Percentiles rank a stretch among this genome's conserved stretches.
Evolutionary conservation across 1,140 invertebrate genomes (phyloP).

Genomic region (Matsumurasca onukii): DNA sequence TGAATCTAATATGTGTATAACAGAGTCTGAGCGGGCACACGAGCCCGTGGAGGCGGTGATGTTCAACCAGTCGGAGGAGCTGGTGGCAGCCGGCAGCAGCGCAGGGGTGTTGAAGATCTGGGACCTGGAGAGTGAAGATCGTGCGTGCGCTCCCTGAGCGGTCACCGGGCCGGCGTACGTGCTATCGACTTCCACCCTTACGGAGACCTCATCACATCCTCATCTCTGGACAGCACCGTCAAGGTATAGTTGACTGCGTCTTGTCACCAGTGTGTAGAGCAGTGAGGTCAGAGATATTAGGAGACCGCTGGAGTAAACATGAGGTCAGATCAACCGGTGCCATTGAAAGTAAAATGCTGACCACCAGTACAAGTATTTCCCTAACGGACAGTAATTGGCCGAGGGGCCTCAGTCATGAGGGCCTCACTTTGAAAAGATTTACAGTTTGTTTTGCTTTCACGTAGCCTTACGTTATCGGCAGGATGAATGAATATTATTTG

Average conservation of each 20-base stretch:
- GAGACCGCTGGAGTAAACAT: no score
- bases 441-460: no score
- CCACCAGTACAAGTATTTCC: no score
- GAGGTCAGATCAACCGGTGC: no score
- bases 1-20: constrained; percentile 42
- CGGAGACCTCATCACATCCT: constrained; percentile 90
- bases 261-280: no score
- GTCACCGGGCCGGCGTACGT: constrained; percentile 87
- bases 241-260: constrained; percentile 54
- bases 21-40: constrained; percentile 91
- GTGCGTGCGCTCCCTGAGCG: constrained; percentile 86
- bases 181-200: constrained; percentile 97
- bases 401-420: no score
- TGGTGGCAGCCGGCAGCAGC: constrained; percentile 92
- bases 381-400: no score
- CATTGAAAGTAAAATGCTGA: no score
- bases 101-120: constrained; percentile 94
- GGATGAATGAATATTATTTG: no score
- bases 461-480: no score
- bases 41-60: constrained; percentile 92
- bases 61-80: constrained; percentile 92
- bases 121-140: constrained; percentile 91
- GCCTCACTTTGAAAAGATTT: no score
- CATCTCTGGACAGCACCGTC: constrained; percentile 87
- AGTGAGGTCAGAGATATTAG: no score